Evolutionary conservation across 2,113 vertebrate species (phyloP).

Genomic region (Xenotilapia leptura): DNA sequence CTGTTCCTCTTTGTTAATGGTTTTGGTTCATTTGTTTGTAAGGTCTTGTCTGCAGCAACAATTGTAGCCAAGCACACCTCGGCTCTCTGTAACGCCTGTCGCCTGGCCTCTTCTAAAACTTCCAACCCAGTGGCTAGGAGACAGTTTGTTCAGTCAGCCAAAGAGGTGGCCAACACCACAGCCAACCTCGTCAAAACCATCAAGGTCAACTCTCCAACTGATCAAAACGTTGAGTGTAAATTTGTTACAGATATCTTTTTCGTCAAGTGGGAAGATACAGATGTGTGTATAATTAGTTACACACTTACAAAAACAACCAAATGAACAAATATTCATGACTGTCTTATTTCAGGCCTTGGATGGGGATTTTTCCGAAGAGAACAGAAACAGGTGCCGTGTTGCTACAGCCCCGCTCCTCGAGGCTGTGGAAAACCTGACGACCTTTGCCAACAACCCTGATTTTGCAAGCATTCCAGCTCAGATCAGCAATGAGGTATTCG

Average conservation of each 20-base stretch:
- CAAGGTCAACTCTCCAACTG: conserved; percentile 79
- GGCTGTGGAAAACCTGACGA: conserved; percentile 93
- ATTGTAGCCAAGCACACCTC: conserved; percentile 98
- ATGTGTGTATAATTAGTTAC: not conserved
- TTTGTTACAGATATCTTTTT: conserved; percentile 39
- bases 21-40: not conserved
- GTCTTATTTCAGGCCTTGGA: conserved; percentile 79
- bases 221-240: conserved; percentile 69
- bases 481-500: conserved; percentile 89
- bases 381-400: conserved; percentile 85
- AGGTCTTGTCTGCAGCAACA: conserved; percentile 96
- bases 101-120: conserved; percentile 95
- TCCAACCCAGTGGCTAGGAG: conserved; percentile 95
- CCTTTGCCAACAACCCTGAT: conserved; percentile 94
- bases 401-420: conserved; percentile 90
- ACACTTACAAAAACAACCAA: not conserved
- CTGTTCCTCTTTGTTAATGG: not conserved
- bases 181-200: conserved; percentile 99
- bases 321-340: not conserved
- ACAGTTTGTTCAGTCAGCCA: conserved; percentile 98
- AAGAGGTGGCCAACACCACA: conserved; percentile 98
- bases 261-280: not conserved
- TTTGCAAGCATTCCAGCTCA: conserved; percentile 96
- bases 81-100: conserved; percentile 94
- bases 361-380: conserved; percentile 96